phyloP scores from a whole-genome alignment of 2,113 vertebrate genomes.

The Lycaon pictus region DNA sequence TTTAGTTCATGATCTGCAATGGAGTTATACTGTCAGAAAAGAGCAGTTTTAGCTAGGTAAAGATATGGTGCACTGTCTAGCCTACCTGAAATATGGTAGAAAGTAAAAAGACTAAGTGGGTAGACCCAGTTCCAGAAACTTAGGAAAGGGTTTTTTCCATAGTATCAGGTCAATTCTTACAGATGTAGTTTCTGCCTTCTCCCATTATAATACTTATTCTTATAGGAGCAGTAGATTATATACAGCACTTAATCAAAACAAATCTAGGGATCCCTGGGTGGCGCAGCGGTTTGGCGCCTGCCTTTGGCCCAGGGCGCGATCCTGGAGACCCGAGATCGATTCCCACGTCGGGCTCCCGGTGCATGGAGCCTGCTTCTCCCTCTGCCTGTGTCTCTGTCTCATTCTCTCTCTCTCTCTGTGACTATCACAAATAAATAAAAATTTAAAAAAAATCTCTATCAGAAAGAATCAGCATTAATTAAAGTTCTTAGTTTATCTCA shows the following conservation, averaged over 20 bases:
- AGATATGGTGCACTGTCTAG: not conserved
- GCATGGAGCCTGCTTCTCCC: too few species aligned
- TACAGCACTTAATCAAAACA: conserved; percentile 64
- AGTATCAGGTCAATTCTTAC: not conserved
- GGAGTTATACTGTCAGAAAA: not conserved
- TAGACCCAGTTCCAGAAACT: not conserved
- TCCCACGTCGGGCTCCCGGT: too few species aligned
- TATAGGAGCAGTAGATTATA: conserved; percentile 49
- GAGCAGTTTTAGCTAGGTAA: not conserved
- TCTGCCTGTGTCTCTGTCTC: too few species aligned
- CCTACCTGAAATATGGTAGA: not conserved
- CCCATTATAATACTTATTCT: conserved; percentile 30
- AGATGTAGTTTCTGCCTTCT: not conserved
- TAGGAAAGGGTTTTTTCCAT: conserved; percentile 20
- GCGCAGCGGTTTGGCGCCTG: too few species aligned
- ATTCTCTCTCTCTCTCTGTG: too few species aligned
- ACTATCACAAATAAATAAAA: too few species aligned
- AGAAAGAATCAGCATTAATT: not conserved
- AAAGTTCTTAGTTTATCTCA: conserved; percentile 52
- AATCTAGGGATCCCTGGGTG: not conserved
- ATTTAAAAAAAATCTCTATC: conserved; percentile 53
- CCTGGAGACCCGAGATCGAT: too few species aligned
- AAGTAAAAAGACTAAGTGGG: not conserved
- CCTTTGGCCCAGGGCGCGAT: too few species aligned
- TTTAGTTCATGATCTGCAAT: not conserved